Evolutionary conservation across 2,888 invertebrate species (phyloP), one percentile per base, ranked within the genome.

Genomic region (Drosophila affinis): DNA sequence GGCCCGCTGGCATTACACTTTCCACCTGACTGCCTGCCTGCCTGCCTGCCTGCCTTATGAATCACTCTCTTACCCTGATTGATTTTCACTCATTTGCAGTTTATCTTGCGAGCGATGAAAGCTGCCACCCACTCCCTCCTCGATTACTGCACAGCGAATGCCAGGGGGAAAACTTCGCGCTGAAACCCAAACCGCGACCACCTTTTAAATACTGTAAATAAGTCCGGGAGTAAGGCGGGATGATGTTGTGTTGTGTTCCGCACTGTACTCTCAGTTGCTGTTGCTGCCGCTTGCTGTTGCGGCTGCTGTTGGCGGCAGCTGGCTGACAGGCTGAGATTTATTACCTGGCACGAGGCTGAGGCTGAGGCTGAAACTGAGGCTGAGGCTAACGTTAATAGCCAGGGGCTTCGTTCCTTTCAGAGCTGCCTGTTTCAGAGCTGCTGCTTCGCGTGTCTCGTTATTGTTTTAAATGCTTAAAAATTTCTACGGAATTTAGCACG

Each of bases 271-370:
- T 21, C 47, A 34, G 56, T 39, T 6, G 24, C 27, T 59, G 53
- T 49, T 39, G 49, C 3, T 49, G 45, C 21, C 3, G 2, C 21
- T n/a, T 49, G 51, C 45, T 69, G 58, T 34, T 61, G 64, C 57
- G 57, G 49, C 29, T 49, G 49, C 29, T 53, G 59, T 17, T 63
- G 27, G 53, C 68, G 67, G 72, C 74, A 69, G 55, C 69, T 67
- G 72, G 54, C 79, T 79, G 85, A 82, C 80, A 82, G 77, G 68
- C 77, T 64, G 68, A 84, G 86, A 84, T 84, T 87, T 84, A 84
- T 84, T 77, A 72, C 78, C 78, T 63, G 84, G 76, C 68, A 72
- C 64, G 63, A 39, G 70, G 49, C 63, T 52, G 70, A n/a, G n/a
- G n/a, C n/a, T n/a, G n/a, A n/a, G n/a, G n/a, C n/a, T n/a, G n/a